Percentiles rank a stretch among this genome's conserved stretches.
phyloP scores from a whole-genome alignment of 2,797 vertebrate species.

The Sebastolobus alascanus region DNA sequence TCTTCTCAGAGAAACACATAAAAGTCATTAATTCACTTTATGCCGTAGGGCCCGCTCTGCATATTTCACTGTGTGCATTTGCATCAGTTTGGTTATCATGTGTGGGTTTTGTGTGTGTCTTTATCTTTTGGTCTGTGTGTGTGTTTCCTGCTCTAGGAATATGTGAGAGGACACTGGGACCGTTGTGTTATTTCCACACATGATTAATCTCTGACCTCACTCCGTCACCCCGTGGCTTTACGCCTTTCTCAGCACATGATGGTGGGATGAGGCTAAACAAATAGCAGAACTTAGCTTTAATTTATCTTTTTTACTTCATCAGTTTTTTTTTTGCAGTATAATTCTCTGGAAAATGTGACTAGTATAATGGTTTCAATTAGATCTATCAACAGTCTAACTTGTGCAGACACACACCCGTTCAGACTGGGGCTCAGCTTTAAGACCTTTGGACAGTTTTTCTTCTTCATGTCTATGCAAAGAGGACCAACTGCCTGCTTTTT shows the following conservation, averaged over 20 bases:
- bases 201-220: slow-evolving; percentile 48
- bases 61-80: slow-evolving; percentile 14
- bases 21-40: slow-evolving; percentile 27
- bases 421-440: background rate
- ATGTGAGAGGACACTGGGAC: slow-evolving; percentile 49
- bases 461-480: slow-evolving; percentile 15
- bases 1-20: background rate
- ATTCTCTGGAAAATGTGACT: slow-evolving; percentile 21
- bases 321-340: slow-evolving; percentile 27
- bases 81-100: background rate
- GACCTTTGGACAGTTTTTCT: background rate
- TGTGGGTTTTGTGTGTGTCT: slow-evolving; percentile 12
- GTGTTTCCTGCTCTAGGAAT: slow-evolving; percentile 28
- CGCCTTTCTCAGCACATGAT: slow-evolving; percentile 53
- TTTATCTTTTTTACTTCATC: background rate
- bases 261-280: slow-evolving; percentile 31
- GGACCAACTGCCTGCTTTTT: background rate
- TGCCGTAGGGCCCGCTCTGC: background rate
- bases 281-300: slow-evolving; percentile 23
- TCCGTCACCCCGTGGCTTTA: slow-evolving; percentile 23
- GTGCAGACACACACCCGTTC: background rate
- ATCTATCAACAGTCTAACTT: background rate
- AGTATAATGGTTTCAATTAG: background rate
- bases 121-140: slow-evolving; percentile 6
- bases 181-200: slow-evolving; percentile 44